phyloP scores from a whole-genome alignment of 2,888 invertebrate genomes.

The Synergus gifuensis region DNA sequence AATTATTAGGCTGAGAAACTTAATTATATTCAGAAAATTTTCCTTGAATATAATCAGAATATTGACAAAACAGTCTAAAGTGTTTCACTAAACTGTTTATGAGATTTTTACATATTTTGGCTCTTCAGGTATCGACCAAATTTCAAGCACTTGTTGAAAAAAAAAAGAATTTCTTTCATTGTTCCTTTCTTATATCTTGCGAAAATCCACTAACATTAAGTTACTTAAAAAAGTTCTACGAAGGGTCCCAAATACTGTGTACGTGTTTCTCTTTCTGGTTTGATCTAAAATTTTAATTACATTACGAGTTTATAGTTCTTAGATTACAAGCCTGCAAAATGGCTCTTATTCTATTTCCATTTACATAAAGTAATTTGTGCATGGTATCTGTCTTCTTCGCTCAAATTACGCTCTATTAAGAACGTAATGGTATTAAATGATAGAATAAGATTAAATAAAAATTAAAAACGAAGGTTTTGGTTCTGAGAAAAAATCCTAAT shows the following conservation, averaged over 20 bases:
- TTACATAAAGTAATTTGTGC: slow-evolving; percentile 62
- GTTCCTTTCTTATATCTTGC: slow-evolving; percentile 26
- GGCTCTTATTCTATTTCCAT: slow-evolving; percentile 46
- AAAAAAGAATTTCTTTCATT: slow-evolving; percentile 18
- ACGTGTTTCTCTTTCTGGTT: slow-evolving; percentile 45
- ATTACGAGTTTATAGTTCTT: slow-evolving; percentile 51
- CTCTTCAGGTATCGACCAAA: not conserved
- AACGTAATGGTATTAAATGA: slow-evolving; percentile 10
- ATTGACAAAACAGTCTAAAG: not conserved
- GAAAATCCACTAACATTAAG: slow-evolving; percentile 46
- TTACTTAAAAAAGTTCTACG: slow-evolving; percentile 61
- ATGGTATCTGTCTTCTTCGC: slow-evolving; percentile 55
- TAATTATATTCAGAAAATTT: not conserved
- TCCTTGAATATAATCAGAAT: not conserved
- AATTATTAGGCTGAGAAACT: not conserved
- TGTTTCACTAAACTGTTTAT: not conserved
- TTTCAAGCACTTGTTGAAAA: not conserved
- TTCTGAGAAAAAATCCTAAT: not conserved
- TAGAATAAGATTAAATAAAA: slow-evolving; percentile 31
- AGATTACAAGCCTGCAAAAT: slow-evolving; percentile 57
- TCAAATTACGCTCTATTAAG: slow-evolving; percentile 42
- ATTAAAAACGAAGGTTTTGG: slow-evolving; percentile 28
- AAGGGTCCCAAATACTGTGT: slow-evolving; percentile 68
- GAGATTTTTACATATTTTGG: slow-evolving; percentile 3
- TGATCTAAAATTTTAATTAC: slow-evolving; percentile 43